A percentile compares a stretch with the other conserved stretches of the same genome.
Evolutionary conservation across 1,140 invertebrate genomes (phyloP).

Genomic region (Diuraphis noxia): DNA sequence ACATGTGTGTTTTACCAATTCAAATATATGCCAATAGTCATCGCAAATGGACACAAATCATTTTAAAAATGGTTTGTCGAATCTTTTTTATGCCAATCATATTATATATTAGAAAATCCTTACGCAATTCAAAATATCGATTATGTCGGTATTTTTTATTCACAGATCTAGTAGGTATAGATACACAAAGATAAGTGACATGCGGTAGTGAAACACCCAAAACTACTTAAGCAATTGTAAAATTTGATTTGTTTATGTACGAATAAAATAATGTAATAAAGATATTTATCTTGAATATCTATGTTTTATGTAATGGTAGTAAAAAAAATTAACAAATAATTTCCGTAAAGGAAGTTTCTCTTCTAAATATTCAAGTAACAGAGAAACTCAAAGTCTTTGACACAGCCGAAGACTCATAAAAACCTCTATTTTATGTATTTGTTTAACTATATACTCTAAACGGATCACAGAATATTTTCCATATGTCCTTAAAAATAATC

Average conservation of each 20-base stretch:
- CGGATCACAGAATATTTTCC: constrained; percentile 6
- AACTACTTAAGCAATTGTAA: neutral
- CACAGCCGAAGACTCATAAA: neutral
- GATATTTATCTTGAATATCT: neutral
- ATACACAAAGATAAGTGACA: neutral
- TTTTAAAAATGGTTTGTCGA: neutral
- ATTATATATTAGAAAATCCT: neutral
- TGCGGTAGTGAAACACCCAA: neutral
- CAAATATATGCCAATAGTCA: neutral
- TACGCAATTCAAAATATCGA: neutral
- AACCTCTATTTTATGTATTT: constrained; percentile 9
- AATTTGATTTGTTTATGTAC: neutral
- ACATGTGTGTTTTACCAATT: neutral
- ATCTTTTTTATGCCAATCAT: constrained; percentile 40
- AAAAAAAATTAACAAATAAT: neutral
- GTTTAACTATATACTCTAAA: constrained; percentile 32
- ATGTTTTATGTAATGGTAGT: neutral
- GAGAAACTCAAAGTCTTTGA: too few species aligned
- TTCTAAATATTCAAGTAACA: constrained; percentile 12
- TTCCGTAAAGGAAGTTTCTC: neutral
- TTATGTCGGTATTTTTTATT: neutral
- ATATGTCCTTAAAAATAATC: neutral
- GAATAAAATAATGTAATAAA: neutral
- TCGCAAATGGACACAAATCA: constrained; percentile 6
- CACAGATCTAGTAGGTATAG: neutral